phyloP scores from a whole-genome alignment of 1,140 invertebrate species.

The Brachionus koreanus region DNA sequence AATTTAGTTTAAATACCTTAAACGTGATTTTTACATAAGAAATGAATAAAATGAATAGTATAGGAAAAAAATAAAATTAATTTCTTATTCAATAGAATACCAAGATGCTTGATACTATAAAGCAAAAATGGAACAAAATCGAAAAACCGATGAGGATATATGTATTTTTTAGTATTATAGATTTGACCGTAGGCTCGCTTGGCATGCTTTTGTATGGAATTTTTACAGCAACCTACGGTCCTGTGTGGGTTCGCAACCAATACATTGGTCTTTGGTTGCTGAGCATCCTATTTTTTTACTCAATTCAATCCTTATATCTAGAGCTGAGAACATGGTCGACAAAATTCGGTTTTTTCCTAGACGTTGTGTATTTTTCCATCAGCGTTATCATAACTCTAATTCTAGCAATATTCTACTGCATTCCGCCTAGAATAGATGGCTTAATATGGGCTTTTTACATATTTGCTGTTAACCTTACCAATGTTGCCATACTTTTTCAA shows the following conservation, averaged over 20 bases:
- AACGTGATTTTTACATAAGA: conserved; percentile 2
- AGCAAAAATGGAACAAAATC: not conserved
- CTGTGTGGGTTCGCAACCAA: conserved; percentile 34
- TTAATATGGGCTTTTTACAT: conserved; percentile 10
- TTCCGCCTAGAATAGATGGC: not conserved
- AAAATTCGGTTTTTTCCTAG: not conserved
- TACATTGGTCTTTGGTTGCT: conserved; percentile 21
- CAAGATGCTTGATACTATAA: not conserved
- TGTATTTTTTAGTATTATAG: not conserved
- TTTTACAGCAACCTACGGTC: conserved; percentile 22
- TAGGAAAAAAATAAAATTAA: not conserved
- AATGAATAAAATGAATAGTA: not conserved
- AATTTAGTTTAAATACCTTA: conserved; percentile 5
- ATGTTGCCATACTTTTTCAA: not conserved
- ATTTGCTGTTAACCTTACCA: conserved; percentile 21
- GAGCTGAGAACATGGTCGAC: not conserved
- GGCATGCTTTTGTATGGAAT: conserved; percentile 23
- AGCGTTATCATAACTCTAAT: not conserved
- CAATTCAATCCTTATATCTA: conserved; percentile 25
- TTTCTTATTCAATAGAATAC: not conserved
- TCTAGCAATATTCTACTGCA: not conserved
- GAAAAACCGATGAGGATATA: not conserved
- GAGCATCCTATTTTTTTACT: not conserved
- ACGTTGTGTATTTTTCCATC: not conserved
- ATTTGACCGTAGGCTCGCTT: not conserved